Base-by-base conservation (phyloP, 2,888 invertebrate genomes). In the Brachycybe producta region DNA sequence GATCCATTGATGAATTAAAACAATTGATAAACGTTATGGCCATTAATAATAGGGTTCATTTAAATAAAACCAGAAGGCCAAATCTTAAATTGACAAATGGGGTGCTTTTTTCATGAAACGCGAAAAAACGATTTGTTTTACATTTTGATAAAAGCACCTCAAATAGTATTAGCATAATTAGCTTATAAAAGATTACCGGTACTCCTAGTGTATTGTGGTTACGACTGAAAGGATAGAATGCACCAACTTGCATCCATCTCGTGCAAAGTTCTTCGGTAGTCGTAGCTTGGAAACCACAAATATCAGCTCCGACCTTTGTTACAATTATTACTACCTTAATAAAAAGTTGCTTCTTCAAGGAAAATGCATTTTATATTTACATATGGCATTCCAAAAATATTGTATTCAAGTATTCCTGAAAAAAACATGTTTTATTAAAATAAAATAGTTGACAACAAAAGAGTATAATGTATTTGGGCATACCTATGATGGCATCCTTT, bases 211-310 rank as follows among this genome's bases (percentile, higher is more conserved):
- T 55, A 50, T 67, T 68, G 57, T 68, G 68, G 49, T 62, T 67
- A 45, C 68, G 56, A 13, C 57, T 54, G 54, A 64, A 66, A 0
- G 70, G 69, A 57, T 71, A 70, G 59, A 72, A 71, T 1, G 71
- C 67, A 3, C 71, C 71, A 1, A 70, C 56, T 55, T 70, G 67
- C 50, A 62, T 61, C 73, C 73, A 73, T 13, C 73, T 57, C 34
- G 67, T 60, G 51, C 73, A 73, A 58, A 73, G 57, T 54, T 71
- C 68, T 43, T 64, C 65, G 5, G 60, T 64, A 1, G 69, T 60
- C 23, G 62, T 60, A 3, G 49, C 55, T 38, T 56, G 53, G 52
- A 57, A 62, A 15, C 62, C 62, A 49, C 62, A 62, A 34, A 61
- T 61, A 46, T 62, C 62, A 15, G 59, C 49, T 3, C 62, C 63